Evolutionary conservation across 30 jellyfish, hydroid and myxozoan genomes (phyloP), one percentile per base, ranked within the genome.

Genomic region (Morbakka virulenta): DNA sequence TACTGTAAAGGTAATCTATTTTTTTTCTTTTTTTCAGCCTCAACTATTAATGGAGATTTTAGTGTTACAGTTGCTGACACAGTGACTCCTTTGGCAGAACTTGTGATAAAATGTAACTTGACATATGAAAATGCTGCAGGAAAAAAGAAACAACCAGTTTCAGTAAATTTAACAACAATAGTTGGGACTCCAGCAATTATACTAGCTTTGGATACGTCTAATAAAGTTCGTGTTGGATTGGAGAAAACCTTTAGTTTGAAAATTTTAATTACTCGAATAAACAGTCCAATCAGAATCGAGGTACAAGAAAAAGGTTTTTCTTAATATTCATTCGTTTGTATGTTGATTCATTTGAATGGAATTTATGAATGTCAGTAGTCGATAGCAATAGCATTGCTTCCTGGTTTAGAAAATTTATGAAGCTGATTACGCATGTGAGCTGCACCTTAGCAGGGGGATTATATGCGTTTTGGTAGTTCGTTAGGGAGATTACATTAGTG

Each of bases 151-250:
- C 73, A 64, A 30, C 89, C 96, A 2, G 50, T 74, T n/a, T 50
- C 36, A 3, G 82, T 25, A n/a, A 31, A 24, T 1, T 52, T 79
- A 20, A 28, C 35, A 1, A 49, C 77, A 1, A 21, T 81, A 47
- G 88, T 69, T 25, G 98, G 98, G 41, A 79, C 98, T 32, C 98
- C 98, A 25, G 25, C 86, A 6, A 82, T 91, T 32, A 17, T 41
- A 41, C 32, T 76, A 2, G 28, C 53, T 61, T 23, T 73, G 12
- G 77, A 61, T 0, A 12, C 81, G 1, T 21, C 50, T 64, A 79
- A 62, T 14, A 68, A 33, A 14, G 66, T 89, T 79, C 77, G 28
- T 48, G 95, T 93, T 13, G 97, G 97, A 6, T 82, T 75, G 35
- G 62, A 29, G 49, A 50, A 85, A 64, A 67, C 32, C 2, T 85